Evolutionary conservation across 2,797 vertebrate genomes (phyloP), one percentile per base, ranked within the genome.

Genomic region (Telmatherina bonti): DNA sequence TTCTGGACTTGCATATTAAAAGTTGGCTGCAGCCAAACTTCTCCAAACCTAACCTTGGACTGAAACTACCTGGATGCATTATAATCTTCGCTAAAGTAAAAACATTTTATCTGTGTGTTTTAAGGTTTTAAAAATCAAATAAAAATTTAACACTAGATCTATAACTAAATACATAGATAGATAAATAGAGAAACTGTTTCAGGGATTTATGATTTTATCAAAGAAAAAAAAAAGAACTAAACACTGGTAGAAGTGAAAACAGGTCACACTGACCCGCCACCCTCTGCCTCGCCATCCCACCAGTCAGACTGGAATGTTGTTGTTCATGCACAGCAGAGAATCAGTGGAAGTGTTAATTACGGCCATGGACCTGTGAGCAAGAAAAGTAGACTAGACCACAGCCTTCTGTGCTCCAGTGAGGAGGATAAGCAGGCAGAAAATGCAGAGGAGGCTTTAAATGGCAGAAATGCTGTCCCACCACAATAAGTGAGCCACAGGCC

Each of bases 271-370:
- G 78, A 87, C 76, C 67, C 59, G 33, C 57, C 74, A 78, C 67
- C 70, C 61, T n/a, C 82, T 62, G 43, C 82, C 43, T 58, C 33
- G 73, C 74, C 61, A 67, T 81, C 82, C 82, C 83, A 82, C 84
- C 68, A 58, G 77, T 74, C 90, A 93, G 91, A 91, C 91, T 91
- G 92, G 91, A 93, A 93, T 94, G 87, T 90, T 93, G 90, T 93
- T 95, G 93, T 94, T 91, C 89, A 89, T 93, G 83, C 83, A 75
- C 88, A 78, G 74, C 78, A 70, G 79, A 57, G 76, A 85, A 85
- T 84, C 78, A 85, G 81, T 84, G 82, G 79, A 90, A 92, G 92
- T 92, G 91, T 93, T 93, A 94, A 94, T 94, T 94, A 94, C 90
- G 85, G 92, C 90, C 87, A 52, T 72, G 72, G 77, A 91, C 78